Evolutionary conservation across 2,113 vertebrate genomes (phyloP).

Genomic region (Mustelus asterias): DNA sequence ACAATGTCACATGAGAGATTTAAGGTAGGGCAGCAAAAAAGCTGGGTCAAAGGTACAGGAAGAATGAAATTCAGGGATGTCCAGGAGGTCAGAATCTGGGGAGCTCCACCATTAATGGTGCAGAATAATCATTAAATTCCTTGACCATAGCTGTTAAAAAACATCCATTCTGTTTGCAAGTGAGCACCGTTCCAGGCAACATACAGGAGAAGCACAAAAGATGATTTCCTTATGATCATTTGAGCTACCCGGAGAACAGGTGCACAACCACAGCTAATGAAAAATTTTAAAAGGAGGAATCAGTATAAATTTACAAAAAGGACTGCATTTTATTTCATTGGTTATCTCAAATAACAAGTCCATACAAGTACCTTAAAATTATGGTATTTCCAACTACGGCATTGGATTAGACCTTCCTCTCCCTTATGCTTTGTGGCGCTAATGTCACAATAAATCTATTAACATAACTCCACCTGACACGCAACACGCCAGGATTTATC

Average conservation of each 20-base stretch:
- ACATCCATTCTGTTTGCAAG: neutral
- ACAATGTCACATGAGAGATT: neutral
- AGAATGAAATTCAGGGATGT: neutral
- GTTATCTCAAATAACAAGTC: neutral
- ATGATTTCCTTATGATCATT: neutral
- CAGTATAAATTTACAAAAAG: neutral
- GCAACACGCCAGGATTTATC: neutral
- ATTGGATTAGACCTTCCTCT: neutral
- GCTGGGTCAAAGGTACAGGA: neutral
- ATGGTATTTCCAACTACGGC: neutral
- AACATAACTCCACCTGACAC: neutral
- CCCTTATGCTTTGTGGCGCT: neutral
- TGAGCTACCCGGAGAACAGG: neutral
- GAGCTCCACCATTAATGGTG: neutral
- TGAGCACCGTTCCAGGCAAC: neutral
- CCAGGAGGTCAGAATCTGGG: neutral
- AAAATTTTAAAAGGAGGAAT: no score
- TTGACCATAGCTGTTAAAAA: neutral
- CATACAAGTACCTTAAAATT: neutral
- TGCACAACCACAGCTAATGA: no score
- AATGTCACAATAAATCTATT: neutral
- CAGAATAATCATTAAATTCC: neutral
- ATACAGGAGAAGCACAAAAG: neutral
- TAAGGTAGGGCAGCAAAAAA: no score
- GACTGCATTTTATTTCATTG: neutral